Evolutionary conservation across 2,888 invertebrate species (phyloP), one percentile per base, ranked within the genome.

Genomic region (Proisotoma minuta): DNA sequence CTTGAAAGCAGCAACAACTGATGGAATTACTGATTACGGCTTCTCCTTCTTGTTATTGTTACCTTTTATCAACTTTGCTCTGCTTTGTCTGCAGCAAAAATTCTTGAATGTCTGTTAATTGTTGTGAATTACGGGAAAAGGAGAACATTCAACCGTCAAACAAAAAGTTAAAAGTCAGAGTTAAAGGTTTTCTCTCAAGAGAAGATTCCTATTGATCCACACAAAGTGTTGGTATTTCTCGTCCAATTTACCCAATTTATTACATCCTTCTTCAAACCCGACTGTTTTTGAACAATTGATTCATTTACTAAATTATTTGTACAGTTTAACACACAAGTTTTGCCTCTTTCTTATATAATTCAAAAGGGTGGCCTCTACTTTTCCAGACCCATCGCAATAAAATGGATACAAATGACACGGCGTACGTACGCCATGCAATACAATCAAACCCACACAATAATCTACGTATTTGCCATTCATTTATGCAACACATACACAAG

Each of bases 101-200:
- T 43, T 43, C 43, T 43, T 43, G 43, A 43, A 43, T n/a, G 43
- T n/a, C 43, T 43, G 43, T 43, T 43, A 43, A 43, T 43, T 43
- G 43, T 43, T 43, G 43, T 43, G 43, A 43, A 43, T 43, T 43
- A 43, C 43, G 43, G 20, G 43, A 43, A 43, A n/a, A 43, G 34
- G 43, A 43, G 43, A 20, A 34, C 15, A 34, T 8, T 43, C 43
- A 43, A n/a, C 43, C 15, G 18, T 4, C 43, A 43, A 43, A n/a
- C 43, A 43, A n/a, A 43, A 43, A 4, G 20, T n/a, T n/a, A n/a
- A n/a, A n/a, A n/a, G n/a, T n/a, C n/a, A 5, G 43, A 43, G 43
- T 4, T 10, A 34, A 10, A 43, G 20, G 10, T 43, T 43, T n/a
- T n/a, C 18, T 5, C 43, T 43, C 20, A 20, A 43, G 20, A 43